A percentile compares a stretch with the other conserved stretches of the same genome.
Evolutionary conservation across 2,888 invertebrate species (phyloP).

Genomic region (Scrobipalpa atriplicella): DNA sequence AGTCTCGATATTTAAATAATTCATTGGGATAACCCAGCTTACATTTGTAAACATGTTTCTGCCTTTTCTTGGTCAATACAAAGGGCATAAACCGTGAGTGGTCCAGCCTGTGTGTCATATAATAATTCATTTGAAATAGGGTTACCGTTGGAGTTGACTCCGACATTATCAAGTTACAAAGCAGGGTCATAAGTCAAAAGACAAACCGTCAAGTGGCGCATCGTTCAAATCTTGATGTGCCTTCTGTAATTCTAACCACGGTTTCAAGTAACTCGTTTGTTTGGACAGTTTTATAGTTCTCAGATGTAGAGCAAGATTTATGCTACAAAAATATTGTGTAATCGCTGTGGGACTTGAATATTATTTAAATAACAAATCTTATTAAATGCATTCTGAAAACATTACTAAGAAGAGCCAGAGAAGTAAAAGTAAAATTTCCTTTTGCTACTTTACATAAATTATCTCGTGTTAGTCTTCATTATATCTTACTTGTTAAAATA

Average conservation of each 20-base stretch:
- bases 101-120: slow-evolving; percentile 23
- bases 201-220: slow-evolving; percentile 34
- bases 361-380: not conserved
- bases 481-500: not conserved
- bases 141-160: slow-evolving; percentile 32
- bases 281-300: slow-evolving; percentile 1
- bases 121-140: slow-evolving; percentile 30
- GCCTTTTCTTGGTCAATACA: not conserved
- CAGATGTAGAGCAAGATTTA: not conserved
- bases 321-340: slow-evolving; percentile 3
- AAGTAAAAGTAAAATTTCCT: slow-evolving; percentile 7
- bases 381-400: not conserved
- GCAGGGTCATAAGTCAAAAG: slow-evolving; percentile 49
- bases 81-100: not conserved
- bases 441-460: not conserved
- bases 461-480: slow-evolving; percentile 3
- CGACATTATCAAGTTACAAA: slow-evolving; percentile 43
- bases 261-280: slow-evolving; percentile 18
- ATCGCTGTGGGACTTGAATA: not conserved
- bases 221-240: slow-evolving; percentile 30
- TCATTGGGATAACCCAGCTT: not conserved
- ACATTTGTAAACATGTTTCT: not conserved
- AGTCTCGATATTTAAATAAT: too few relatives aligned
- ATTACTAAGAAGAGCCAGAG: not conserved
- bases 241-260: slow-evolving; percentile 13